Conservation (phyloP, 2,888 invertebrate genomes). For the Rhorus exstirpatorius region DNA sequence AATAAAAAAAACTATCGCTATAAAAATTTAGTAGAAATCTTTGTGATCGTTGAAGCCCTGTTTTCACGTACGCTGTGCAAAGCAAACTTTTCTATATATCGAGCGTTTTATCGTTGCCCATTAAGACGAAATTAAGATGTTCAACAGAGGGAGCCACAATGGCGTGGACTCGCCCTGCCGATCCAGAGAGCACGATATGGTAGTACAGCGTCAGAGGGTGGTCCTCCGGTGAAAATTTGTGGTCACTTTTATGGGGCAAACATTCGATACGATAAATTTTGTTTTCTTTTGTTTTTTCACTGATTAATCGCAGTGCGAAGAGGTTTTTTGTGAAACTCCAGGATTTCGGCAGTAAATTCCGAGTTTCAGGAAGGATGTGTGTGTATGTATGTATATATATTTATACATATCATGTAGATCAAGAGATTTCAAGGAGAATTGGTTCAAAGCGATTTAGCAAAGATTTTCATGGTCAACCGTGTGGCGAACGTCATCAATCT, state of each 20-base stretch:
- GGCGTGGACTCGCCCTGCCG: slow-evolving; percentile 41
- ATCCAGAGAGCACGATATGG: no score
- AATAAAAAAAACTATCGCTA: slow-evolving; percentile 29
- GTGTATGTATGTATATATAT: not conserved
- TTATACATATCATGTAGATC: no score
- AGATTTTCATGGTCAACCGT: slow-evolving; percentile 15
- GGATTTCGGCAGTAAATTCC: slow-evolving; percentile 8
- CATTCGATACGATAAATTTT: slow-evolving; percentile 40
- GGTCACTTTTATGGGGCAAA: slow-evolving; percentile 19
- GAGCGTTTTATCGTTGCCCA: slow-evolving; percentile 77
- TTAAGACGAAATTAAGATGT: slow-evolving; percentile 78
- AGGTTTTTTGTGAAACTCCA: slow-evolving; percentile 15
- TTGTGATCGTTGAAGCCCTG: slow-evolving; percentile 41
- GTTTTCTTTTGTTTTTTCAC: slow-evolving; percentile 23
- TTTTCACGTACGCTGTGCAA: slow-evolving; percentile 43
- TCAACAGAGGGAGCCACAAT: slow-evolving; percentile 71
- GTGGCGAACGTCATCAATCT: slow-evolving; percentile 42
- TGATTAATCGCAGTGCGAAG: slow-evolving; percentile 33
- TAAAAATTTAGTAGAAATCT: slow-evolving; percentile 6
- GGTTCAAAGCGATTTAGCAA: slow-evolving; percentile 14
- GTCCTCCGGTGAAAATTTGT: slow-evolving; percentile 65
- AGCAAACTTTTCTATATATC: slow-evolving; percentile 57
- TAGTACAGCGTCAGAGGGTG: no score
- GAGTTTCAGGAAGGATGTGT: not conserved
- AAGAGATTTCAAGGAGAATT: not conserved